phyloP scores from a whole-genome alignment of 2,113 vertebrate genomes.

The Psammodynastes pulverulentus region DNA sequence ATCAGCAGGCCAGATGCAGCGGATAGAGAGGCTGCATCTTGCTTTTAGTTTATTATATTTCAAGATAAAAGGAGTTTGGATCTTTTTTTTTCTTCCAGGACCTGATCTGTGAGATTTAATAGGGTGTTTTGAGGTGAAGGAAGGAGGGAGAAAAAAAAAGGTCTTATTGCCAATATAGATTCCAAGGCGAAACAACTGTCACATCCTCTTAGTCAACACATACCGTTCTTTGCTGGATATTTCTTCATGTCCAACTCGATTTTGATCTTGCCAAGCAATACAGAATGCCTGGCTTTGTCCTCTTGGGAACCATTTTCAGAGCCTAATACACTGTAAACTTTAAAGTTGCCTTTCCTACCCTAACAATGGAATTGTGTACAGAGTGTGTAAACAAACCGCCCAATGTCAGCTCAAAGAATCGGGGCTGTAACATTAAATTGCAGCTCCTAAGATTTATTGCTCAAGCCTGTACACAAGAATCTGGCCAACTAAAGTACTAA shows the following conservation, averaged over 20 bases:
- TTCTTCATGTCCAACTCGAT: background rate
- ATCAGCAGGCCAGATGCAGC: background rate
- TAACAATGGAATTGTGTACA: background rate
- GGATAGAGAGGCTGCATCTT: background rate
- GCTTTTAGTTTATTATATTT: background rate
- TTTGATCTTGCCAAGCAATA: background rate
- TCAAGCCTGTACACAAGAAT: background rate
- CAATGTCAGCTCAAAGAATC: background rate
- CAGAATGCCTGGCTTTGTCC: background rate
- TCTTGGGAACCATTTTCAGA: background rate
- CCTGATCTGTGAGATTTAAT: background rate
- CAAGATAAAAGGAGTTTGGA: background rate
- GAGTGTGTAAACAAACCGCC: background rate
- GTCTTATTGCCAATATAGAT: background rate
- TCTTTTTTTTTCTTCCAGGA: background rate
- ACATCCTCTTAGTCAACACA: background rate
- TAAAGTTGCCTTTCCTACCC: background rate
- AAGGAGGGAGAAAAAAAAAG: background rate
- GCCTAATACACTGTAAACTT: background rate
- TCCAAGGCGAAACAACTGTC: slow-evolving; percentile 10
- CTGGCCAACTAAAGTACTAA: background rate
- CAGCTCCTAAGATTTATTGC: background rate
- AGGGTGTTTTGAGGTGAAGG: background rate
- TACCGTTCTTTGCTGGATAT: background rate
- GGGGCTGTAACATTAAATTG: background rate